Evolutionary conservation across 2,797 vertebrate genomes (phyloP).

Genomic region (Atherinosoma microstoma): DNA sequence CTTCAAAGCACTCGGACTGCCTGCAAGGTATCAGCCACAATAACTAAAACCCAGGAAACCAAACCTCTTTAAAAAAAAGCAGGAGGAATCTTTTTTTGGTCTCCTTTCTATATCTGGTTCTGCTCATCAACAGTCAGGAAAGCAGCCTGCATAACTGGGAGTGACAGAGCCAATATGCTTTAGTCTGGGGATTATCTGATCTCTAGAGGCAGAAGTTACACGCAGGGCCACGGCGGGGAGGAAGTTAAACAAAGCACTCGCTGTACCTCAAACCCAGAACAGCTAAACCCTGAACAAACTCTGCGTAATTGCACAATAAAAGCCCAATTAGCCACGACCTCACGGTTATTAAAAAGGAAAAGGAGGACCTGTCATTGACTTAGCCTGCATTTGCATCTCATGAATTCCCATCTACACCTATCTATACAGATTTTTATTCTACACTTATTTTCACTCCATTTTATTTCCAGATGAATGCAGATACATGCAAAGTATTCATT

Average conservation of each 20-base stretch:
- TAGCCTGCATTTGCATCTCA: constrained; percentile 83
- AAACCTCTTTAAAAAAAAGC: constrained; percentile 21
- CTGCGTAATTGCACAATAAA: constrained; percentile 91
- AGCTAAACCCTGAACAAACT: constrained; percentile 88
- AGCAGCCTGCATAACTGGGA: constrained; percentile 42
- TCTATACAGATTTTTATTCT: constrained; percentile 49
- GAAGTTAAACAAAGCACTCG: constrained; percentile 81
- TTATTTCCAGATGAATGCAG: constrained; percentile 82
- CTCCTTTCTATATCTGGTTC: constrained; percentile 27
- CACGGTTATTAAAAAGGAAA: constrained; percentile 84
- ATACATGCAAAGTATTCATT: constrained; percentile 84
- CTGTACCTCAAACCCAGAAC: constrained; percentile 59
- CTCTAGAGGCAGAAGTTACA: constrained; percentile 76
- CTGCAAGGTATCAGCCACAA: constrained; percentile 18
- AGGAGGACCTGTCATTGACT: constrained; percentile 70
- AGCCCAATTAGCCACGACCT: constrained; percentile 88
- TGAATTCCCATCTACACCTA: constrained; percentile 74
- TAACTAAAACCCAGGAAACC: constrained; percentile 32
- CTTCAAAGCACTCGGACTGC: constrained; percentile 60
- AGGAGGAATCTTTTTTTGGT: constrained; percentile 17
- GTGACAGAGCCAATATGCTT: constrained; percentile 80
- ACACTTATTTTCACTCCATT: constrained; percentile 62
- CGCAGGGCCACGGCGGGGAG: constrained; percentile 61
- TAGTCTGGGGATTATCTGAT: constrained; percentile 76
- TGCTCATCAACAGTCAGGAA: constrained; percentile 32